Evolutionary conservation across 2,797 vertebrate species (phyloP), one percentile per base, ranked within the genome.

Genomic region (Phataginus tetradactyla): DNA sequence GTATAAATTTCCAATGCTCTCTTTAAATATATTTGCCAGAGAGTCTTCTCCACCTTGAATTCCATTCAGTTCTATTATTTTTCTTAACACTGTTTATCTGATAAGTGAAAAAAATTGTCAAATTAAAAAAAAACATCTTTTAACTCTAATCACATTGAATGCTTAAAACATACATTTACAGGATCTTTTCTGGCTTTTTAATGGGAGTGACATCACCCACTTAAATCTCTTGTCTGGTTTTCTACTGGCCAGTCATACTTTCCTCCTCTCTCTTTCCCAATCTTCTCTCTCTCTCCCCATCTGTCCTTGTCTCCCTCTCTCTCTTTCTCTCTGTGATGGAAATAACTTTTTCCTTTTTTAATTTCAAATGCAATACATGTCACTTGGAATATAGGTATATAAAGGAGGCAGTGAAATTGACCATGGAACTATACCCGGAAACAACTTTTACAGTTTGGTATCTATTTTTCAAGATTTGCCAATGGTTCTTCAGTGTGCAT

Each of bases 41-140:
- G 45, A 11, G 10, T 45, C 45, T 45, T 45, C 20, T 23, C 5
- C 7, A 34, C 13, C 10, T 6, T 12, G 61, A 18, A 34, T n/a
- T 53, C 7, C 45, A 13, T 29, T 88, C 9, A 7, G 5, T 57
- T 84, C 53, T 91, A 7, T 29, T 84, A 13, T 87, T 87, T 91
- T 93, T 86, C 61, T 79, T 61, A 53, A 42, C 86, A 21, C 17
- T 72, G 4, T 53, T 92, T 90, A 17, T 72, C 86, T 71, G 39
- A 25, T 93, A 79, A 88, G 39, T 93, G 25, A 53, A 78, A 81
- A 96, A 55, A 45, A 3, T 45, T 69, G 27, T 49, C 66, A 74
- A 5, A 49, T 72, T 96, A 49, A 53, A 75, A 27, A 17, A 10
- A 72, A 29, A 85, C 72, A 55, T 86, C 5, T 92, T 94, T 93